Evolutionary conservation across 1,140 invertebrate species (phyloP), one percentile per base, ranked within the genome.

Genomic region (Drosophila bocqueti): DNA sequence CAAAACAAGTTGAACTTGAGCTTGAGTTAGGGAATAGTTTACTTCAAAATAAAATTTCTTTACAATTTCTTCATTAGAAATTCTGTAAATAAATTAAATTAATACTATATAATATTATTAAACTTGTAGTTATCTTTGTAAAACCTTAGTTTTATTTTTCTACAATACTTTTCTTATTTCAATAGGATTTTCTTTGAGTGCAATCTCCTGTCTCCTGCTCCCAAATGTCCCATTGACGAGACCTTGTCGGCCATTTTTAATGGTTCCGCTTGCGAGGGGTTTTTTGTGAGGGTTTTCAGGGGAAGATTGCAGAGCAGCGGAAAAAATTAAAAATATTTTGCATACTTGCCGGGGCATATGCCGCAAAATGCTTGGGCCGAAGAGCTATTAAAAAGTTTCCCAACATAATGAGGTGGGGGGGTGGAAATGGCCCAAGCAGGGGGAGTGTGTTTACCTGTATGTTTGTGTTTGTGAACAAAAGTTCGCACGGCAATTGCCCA

Each of bases 191-290:
- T 66, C 7, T 43, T 29, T 0, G 1, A 69, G 66, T 69, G 62
- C 13, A 31, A 9, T 2, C 16, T 16, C 18, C 13, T 67, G 36
- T 26, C 61, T 66, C 38, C 50, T 49, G 79, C 82, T 83, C 83
- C 83, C 79, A 79, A 87, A 76, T 79, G 76, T 80, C 67, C 75
- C 83, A 83, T 87, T 87, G 83, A 89, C 67, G 69, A 60, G 68
- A 52, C 54, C 31, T 38, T 40, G 71, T 73, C 83, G 74, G 82
- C 82, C 82, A 85, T 85, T 85, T 85, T 85, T 85, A 85, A 85
- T 85, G 83, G 83, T 74, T 73, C 58, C 67, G 72, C 69, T 81
- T 66, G 74, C 60, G 47, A 26, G 63, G n/a, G 62, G 38, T 40
- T 16, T 15, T 31, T 31, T 8, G 29, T 7, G 46, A 26, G 16